Base-by-base conservation (phyloP, 1,140 invertebrate species). In the Drosophila tropicalis region DNA sequence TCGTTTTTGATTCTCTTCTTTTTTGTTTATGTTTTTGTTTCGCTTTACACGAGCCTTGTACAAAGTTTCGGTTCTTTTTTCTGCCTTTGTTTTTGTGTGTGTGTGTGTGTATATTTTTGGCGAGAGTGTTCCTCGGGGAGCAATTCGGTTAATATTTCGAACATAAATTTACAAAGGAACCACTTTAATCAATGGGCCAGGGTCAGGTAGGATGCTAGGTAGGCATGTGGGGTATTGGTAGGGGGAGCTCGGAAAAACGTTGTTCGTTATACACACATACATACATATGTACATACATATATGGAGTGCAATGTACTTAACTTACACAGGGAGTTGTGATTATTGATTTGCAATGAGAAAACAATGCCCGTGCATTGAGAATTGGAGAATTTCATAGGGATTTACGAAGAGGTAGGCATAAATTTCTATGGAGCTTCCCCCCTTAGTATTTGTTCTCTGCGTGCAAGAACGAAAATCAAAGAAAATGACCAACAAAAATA, bases 151-250 rank as follows among this genome's bases (percentile, higher is more conserved):
- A 87, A 87, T 87, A 87, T 89, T 89, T 87, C 67, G 76, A 80
- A 89, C 84, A 87, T 87, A 87, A 87, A 87, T 87, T 87, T 87
- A 85, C 84, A 89, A 87, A 74, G 70, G 76, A 84, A 89, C 74
- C 80, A 87, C 84, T 87, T 87, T 87, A 87, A 87, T 87, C 84
- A 87, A 87, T 87, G 84, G 80, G 80, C 78, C 84, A 84, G 70
- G 67, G 39, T 32, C 12, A 25, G 67, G 66, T 15, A 32, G 15
- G 34, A 10, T 36, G 34, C 29, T 29, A 29, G 10, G 34, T 3
- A 36, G 9, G 1, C 6, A 6, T 0, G 9, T 10, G 6, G 34
- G 34, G 70, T n/a, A 39, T 29, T 1, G 34, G 9, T 10, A 5
- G 9, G 32, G 70, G n/a, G 9, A 13, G 9, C 32, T 70, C n/a